Evolutionary conservation across 2,113 vertebrate genomes (phyloP).

Genomic region (Labeo rohita): DNA sequence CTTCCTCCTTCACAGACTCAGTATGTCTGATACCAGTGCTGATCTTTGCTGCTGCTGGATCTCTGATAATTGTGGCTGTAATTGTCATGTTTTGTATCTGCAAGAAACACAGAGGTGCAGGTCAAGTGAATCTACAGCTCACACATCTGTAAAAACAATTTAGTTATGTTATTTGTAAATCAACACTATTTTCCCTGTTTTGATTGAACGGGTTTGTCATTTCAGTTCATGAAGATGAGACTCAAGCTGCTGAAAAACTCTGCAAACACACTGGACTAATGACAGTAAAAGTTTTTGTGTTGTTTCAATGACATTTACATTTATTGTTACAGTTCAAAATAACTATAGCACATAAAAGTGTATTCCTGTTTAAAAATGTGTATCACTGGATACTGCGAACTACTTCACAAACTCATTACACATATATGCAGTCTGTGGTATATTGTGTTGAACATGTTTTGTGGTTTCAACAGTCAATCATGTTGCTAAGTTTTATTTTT

Average conservation of each 20-base stretch:
- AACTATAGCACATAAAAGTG: not conserved
- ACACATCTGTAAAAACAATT: not conserved
- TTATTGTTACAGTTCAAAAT: not conserved
- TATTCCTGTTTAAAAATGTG: not conserved
- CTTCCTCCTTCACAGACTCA: not conserved
- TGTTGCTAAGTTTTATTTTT: too few relatives aligned
- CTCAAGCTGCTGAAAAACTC: too few relatives aligned
- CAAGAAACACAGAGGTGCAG: not conserved
- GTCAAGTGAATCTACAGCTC: too few relatives aligned
- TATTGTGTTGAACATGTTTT: too few relatives aligned
- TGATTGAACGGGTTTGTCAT: not conserved
- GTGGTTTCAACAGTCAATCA: too few relatives aligned
- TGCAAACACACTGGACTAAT: not conserved
- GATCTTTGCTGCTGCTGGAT: not conserved
- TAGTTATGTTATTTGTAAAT: too few relatives aligned
- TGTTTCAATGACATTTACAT: not conserved
- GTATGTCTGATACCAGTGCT: not conserved
- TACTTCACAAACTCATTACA: not conserved
- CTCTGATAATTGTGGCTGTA: not conserved
- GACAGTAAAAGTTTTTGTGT: not conserved
- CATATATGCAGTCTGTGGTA: not conserved
- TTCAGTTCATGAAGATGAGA: not conserved
- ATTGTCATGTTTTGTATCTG: not conserved
- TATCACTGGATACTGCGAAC: not conserved
- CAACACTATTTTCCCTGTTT: not conserved